These are phyloP conservation scores for Heteropelma amictum DNA, from an alignment of 2,888 invertebrate species.

Conservation along the genomic window DNA sequence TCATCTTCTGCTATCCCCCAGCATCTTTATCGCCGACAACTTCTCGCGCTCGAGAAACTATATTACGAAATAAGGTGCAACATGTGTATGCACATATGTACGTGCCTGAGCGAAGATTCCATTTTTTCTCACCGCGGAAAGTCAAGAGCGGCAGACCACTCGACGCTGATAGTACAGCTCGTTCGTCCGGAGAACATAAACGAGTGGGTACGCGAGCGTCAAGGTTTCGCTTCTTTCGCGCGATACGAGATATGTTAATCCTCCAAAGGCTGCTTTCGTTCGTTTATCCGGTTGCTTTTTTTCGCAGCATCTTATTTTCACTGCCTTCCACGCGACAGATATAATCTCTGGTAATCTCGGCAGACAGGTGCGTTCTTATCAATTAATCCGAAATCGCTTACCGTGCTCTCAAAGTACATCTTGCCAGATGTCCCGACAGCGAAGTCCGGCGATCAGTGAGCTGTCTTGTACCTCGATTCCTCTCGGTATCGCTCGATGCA, in stretches of 20 bases:
- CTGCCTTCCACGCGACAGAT: background rate
- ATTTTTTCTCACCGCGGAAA: conserved; percentile 50
- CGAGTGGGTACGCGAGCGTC: conserved; percentile 3
- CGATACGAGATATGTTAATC: conserved; percentile 51
- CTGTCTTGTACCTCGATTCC: conserved; percentile 49
- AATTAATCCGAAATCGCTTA: conserved; percentile 42
- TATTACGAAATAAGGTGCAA: conserved; percentile 40
- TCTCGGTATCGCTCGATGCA: conserved; percentile 62
- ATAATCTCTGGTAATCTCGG: conserved; percentile 25
- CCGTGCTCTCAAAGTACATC: conserved; percentile 10
- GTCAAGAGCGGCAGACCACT: conserved; percentile 51
- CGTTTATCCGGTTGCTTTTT: no score
- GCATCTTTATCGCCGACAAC: conserved; percentile 53
- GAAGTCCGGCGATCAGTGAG: conserved; percentile 48
- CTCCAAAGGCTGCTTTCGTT: conserved; percentile 22
- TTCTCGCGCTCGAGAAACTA: conserved; percentile 44
- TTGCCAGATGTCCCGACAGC: conserved; percentile 31
- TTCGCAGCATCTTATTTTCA: conserved; percentile 36
- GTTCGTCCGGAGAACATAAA: conserved; percentile 40
- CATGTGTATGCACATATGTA: conserved; percentile 51
- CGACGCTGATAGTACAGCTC: conserved; percentile 40
- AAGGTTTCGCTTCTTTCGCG: conserved; percentile 3
- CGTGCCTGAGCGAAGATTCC: conserved; percentile 36
- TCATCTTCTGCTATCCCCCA: conserved; percentile 56
- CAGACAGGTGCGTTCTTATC: conserved; percentile 50